These are phyloP conservation scores for Octopus bimaculoides DNA, from an alignment of 1,140 invertebrate genomes.

Conservation along the genomic window DNA sequence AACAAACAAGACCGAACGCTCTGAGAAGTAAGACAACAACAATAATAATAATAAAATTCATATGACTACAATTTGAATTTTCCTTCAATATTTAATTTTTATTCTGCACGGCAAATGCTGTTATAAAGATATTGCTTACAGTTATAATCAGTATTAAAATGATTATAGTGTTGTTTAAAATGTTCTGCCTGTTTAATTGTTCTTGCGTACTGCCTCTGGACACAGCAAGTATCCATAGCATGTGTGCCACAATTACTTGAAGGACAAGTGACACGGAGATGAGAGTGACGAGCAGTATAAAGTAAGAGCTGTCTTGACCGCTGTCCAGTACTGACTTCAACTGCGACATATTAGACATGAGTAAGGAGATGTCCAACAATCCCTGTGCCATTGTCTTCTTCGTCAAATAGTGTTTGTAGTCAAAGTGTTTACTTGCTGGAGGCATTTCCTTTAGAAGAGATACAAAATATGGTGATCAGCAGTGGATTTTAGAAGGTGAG, in stretches of 20 bases:
- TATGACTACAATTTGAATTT: no score
- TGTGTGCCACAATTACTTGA: slow-evolving; percentile 31
- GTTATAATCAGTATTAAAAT: slow-evolving; percentile 20
- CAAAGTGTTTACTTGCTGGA: not conserved
- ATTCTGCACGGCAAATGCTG: slow-evolving; percentile 18
- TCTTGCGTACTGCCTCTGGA: slow-evolving; percentile 28
- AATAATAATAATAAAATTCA: no score
- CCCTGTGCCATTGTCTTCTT: slow-evolving; percentile 33
- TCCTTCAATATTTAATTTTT: no score
- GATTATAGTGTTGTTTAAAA: slow-evolving; percentile 27
- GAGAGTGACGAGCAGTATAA: slow-evolving; percentile 26
- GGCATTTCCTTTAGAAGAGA: not conserved
- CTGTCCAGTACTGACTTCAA: slow-evolving; percentile 14
- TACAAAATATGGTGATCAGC: not conserved
- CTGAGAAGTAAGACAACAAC: no score
- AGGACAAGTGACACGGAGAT: slow-evolving; percentile 31
- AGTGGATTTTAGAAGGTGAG: no score
- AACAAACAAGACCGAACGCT: no score
- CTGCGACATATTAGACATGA: slow-evolving; percentile 32
- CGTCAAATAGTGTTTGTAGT: slow-evolving; percentile 1
- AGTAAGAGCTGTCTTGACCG: not conserved
- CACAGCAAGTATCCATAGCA: slow-evolving; percentile 28
- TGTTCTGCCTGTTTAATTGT: slow-evolving; percentile 36
- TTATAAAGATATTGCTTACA: slow-evolving; percentile 21
- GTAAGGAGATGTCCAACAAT: slow-evolving; percentile 34